Evolutionary conservation across 2,888 invertebrate species (phyloP), one percentile per base, ranked within the genome.

Genomic region (Endotricha flammealis): DNA sequence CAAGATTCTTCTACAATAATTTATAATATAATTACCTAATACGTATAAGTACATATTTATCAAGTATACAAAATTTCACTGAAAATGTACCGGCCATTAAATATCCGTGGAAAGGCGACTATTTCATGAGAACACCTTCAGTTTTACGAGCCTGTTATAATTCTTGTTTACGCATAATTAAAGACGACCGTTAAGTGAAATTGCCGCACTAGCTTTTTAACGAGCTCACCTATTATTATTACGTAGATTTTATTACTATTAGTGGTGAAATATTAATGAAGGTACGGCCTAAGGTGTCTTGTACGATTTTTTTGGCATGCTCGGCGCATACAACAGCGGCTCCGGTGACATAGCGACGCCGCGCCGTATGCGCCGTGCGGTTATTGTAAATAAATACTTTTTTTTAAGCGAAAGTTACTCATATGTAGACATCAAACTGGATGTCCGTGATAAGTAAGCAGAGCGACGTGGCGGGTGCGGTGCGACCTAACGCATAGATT

Each of bases 141-240:
- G n/a, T n/a, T n/a, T 66, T 57, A 60, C 48, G 55, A 49, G 41
- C 41, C 34, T 36, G 43, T 42, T 47, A 56, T 57, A 59, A 54
- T 62, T 57, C 48, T 54, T 37, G 39, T 37, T 28, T 36, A 43
- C 42, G 40, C 47, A 46, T 53, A 56, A 59, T 64, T 57, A 62
- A 38, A 56, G 51, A 44, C 42, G 50, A n/a, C 44, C 49, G 43
- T 55, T 51, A 53, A 48, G 42, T 41, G 40, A 48, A 57, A 57
- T 54, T 57, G 36, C 48, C 46, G 43, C 46, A 43, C 47, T 49
- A 49, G 27, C 24, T 41, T 42, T 32, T 28, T 28, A 35, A 22
- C 16, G 33, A 30, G 11, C 17, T 4, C 8, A 31, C 9, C 28
- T 29, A 25, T 30, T 36, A 29, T 29, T 29, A 17, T 29, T 14